Evolutionary conservation across 2,797 vertebrate species (phyloP), one percentile per base, ranked within the genome.

Genomic region (Mallotus villosus): DNA sequence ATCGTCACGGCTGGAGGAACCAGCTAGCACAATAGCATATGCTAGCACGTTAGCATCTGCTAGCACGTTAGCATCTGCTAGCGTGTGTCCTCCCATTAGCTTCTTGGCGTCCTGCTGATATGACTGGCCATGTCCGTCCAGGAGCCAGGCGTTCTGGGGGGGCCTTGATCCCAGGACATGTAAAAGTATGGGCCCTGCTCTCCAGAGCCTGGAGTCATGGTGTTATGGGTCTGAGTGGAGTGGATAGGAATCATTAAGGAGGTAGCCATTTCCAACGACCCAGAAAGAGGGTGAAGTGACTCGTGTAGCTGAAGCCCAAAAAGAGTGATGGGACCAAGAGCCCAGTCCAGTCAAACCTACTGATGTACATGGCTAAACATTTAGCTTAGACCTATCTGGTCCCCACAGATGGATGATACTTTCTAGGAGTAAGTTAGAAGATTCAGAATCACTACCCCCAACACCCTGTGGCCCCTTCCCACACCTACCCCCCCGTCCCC

Each of bases 71-170:
- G 34, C 34, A 37, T 37, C 51, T 55, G 51, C 51, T 55, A 55
- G 51, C 17, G 2, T 6, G 51, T 17, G 2, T n/a, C 51, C 51
- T 55, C 41, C 2, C 41, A 16, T 55, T 55, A 55, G 51, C 19
- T 55, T 24, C 72, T 16, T 49, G 34, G 62, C 63, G 55, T 76
- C 59, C 74, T 72, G 69, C 25, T 74, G 64, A 41, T 55, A 37
- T 63, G 65, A 59, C 22, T 59, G 8, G 41, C 41, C 58, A 27
- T 21, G 5, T 55, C 68, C 51, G 19, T 60, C 60, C n/a, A 53
- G 29, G n/a, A 46, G 17, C 46, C 34, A n/a, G 9, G 73, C 16
- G 7, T 34, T 57, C 37, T n/a, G 51, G 51, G 49, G 34, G 8
- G 19, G 51, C 51, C 51, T 55, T 4, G 51, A 17, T 55, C 19